Conservation (phyloP, 2,113 vertebrate genomes). For the Hyperopisus bebe region DNA sequence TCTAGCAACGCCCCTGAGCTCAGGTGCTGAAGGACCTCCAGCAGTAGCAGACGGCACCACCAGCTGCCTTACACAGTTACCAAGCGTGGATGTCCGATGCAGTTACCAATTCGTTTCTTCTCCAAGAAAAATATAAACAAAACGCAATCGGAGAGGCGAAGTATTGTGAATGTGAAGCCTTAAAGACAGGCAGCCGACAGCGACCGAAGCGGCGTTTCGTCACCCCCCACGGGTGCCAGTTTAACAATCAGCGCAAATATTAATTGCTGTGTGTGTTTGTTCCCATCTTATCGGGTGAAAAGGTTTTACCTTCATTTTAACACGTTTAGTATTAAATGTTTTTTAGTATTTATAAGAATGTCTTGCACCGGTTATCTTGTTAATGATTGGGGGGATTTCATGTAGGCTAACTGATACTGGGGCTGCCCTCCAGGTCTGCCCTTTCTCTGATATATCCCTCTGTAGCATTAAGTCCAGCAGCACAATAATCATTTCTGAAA, state of each 20-base stretch:
- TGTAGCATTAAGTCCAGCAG: not conserved
- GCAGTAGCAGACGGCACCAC: not conserved
- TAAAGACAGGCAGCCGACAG: not conserved
- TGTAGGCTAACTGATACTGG: not conserved
- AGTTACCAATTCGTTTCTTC: not conserved
- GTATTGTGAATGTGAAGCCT: not conserved
- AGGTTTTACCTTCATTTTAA: not conserved
- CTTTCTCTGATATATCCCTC: not conserved
- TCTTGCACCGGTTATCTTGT: not conserved
- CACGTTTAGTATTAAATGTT: not conserved
- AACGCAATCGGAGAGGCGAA: not conserved
- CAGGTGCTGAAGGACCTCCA: not conserved
- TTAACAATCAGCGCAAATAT: not conserved
- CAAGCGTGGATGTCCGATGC: not conserved
- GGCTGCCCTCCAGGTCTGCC: not conserved
- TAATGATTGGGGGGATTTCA: not conserved
- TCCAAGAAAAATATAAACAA: not conserved
- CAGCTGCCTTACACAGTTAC: not conserved
- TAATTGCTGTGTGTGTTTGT: not conserved
- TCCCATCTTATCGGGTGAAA: not conserved
- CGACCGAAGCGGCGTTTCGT: not conserved
- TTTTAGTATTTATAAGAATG: not conserved
- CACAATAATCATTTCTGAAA: not conserved
- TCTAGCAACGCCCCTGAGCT: too few relatives aligned
- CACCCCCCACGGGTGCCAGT: not conserved